Conservation (phyloP, 2,797 vertebrate genomes). For the Anolis apletophallus region DNA sequence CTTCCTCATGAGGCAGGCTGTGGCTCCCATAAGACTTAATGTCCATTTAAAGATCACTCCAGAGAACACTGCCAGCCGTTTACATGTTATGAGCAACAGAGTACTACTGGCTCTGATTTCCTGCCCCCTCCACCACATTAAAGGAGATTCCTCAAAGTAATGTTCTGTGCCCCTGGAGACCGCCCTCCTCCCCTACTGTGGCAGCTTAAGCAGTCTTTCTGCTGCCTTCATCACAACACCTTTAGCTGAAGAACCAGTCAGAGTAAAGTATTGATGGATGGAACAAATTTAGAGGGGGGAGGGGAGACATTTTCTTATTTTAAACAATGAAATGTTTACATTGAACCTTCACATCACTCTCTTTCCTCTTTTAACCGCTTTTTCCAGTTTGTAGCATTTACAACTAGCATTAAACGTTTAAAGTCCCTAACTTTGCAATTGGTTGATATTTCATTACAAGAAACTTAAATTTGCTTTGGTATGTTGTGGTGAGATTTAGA, state of each 20-base stretch:
- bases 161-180: too few species aligned
- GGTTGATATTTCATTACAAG: not conserved
- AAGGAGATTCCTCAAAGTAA: not conserved
- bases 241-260: not conserved
- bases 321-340: not conserved
- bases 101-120: too few species aligned
- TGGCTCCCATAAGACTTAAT: too few species aligned
- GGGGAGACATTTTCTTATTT: not conserved
- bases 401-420: not conserved
- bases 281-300: not conserved
- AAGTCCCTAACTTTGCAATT: conserved; percentile 1
- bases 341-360: not conserved
- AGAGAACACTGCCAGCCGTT: too few species aligned
- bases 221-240: not conserved
- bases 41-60: too few species aligned
- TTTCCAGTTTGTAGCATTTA: not conserved
- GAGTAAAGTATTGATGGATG: not conserved
- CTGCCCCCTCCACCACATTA: not conserved
- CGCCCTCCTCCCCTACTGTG: too few species aligned
- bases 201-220: not conserved
- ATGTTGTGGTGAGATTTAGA: conserved; percentile 10
- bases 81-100: too few species aligned
- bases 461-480: conserved; percentile 31
- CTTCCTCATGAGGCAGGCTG: too few species aligned
- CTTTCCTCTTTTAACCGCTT: not conserved